These are phyloP conservation scores for Aix galericulata DNA, from an alignment of 2,113 vertebrate genomes.

Conservation along the genomic window DNA sequence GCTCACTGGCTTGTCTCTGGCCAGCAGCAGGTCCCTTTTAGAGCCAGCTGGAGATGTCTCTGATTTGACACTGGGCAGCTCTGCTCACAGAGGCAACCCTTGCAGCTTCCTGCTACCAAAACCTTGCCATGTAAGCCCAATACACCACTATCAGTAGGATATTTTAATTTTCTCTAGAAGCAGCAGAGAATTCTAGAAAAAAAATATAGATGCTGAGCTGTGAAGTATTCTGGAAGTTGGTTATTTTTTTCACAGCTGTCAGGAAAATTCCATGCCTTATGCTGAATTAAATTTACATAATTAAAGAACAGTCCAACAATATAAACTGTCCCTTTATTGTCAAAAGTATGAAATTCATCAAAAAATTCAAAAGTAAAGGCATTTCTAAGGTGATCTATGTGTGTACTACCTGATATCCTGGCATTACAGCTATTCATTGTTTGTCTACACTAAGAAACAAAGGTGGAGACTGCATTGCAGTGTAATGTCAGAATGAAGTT, in stretches of 20 bases:
- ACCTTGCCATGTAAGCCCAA: too few relatives aligned
- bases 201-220: neutral
- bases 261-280: neutral
- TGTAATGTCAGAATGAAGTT: neutral
- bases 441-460: neutral
- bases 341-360: neutral
- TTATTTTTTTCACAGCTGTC: neutral
- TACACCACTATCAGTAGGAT: neutral
- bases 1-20: too few relatives aligned
- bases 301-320: neutral
- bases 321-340: neutral
- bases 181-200: neutral
- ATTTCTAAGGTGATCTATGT: neutral
- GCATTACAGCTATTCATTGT: neutral
- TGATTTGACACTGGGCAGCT: too few relatives aligned
- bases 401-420: neutral
- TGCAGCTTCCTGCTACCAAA: too few relatives aligned
- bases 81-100: too few relatives aligned
- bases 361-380: neutral
- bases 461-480: neutral
- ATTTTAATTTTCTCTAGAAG: neutral
- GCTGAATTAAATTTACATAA: neutral
- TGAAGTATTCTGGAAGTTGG: neutral
- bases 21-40: too few relatives aligned
- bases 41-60: too few relatives aligned